Conservation (phyloP, 1,140 invertebrate genomes). For the Rhopalosiphum maidis region DNA sequence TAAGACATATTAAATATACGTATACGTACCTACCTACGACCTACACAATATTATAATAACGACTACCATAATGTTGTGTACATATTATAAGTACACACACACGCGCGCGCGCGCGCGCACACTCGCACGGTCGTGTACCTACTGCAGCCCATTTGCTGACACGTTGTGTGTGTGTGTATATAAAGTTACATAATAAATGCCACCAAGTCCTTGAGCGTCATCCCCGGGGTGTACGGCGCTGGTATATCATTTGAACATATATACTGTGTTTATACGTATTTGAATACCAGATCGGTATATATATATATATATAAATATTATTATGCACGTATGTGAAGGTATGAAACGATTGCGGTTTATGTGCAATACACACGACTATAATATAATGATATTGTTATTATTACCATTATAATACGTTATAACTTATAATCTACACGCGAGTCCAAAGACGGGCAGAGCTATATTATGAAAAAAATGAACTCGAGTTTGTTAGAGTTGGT, state of each 20-base stretch:
- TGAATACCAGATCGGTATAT: too few species aligned
- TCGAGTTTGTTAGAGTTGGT: too few species aligned
- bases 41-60: neutral
- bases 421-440: neutral
- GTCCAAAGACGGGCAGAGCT: neutral
- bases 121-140: too few species aligned
- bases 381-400: neutral
- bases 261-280: neutral
- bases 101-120: too few species aligned
- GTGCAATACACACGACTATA: neutral
- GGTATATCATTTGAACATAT: neutral
- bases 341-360: neutral
- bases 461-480: too few species aligned
- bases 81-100: too few species aligned
- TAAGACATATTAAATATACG: neutral
- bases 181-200: conserved; percentile 16
- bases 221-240: neutral
- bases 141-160: neutral
- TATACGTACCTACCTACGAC: neutral
- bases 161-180: neutral
- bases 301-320: too few species aligned
- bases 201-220: neutral
- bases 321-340: neutral
- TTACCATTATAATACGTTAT: neutral
- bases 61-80: neutral